phyloP scores from a whole-genome alignment of 2,888 invertebrate species.

The Morpho helenor region DNA sequence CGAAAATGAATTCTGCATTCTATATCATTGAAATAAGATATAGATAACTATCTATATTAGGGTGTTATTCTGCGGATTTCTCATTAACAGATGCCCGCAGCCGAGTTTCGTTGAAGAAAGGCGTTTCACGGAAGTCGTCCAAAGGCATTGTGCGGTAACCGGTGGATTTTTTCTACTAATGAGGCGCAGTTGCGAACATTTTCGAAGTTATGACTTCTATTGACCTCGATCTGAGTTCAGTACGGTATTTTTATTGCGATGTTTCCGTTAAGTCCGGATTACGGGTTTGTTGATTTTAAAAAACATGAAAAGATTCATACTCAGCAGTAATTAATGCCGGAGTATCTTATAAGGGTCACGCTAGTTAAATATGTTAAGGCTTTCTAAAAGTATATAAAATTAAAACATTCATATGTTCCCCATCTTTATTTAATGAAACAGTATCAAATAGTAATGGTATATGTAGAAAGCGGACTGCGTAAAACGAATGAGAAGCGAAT shows the following conservation, averaged over 20 bases:
- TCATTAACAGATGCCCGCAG: conserved; percentile 49
- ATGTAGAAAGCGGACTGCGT: no score
- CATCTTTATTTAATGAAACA: no score
- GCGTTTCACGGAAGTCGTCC: conserved; percentile 46
- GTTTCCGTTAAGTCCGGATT: conserved; percentile 5
- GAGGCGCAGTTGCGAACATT: conserved; percentile 50
- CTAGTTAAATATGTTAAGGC: not conserved
- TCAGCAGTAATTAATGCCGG: conserved; percentile 7
- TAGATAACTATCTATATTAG: conserved; percentile 19
- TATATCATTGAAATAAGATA: conserved; percentile 24
- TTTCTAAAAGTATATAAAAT: no score
- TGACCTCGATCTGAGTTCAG: conserved; percentile 24
- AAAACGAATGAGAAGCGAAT: no score
- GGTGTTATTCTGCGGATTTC: conserved; percentile 29
- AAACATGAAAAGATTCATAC: conserved; percentile 1
- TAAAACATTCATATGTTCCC: no score
- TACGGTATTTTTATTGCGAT: conserved; percentile 19
- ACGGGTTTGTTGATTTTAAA: not conserved
- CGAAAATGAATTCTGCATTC: conserved; percentile 28
- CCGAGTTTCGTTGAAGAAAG: conserved; percentile 43
- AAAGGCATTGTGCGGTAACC: conserved; percentile 57
- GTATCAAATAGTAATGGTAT: no score
- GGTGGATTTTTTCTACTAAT: conserved; percentile 53
- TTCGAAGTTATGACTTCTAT: conserved; percentile 22
- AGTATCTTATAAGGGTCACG: conserved; percentile 5